These are phyloP conservation scores for Lobophora halterata DNA, from an alignment of 2,888 invertebrate species.

Conservation along the genomic window DNA sequence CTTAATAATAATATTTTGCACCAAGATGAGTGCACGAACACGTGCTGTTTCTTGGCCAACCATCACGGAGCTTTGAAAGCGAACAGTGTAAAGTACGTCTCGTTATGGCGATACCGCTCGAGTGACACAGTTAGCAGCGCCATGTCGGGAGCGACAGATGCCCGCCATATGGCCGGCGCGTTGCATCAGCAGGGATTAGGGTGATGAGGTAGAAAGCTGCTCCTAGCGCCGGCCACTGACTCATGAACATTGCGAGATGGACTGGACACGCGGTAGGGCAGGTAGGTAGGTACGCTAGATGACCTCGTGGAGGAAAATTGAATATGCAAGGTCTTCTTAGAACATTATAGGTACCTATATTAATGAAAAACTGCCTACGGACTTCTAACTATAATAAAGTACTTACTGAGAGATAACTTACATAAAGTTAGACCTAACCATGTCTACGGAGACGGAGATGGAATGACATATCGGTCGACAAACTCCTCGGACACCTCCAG, in stretches of 20 bases:
- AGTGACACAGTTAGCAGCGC: slow-evolving; percentile 29
- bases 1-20: too few species aligned
- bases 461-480: slow-evolving; percentile 45
- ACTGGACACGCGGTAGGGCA: too few species aligned
- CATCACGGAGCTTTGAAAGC: slow-evolving; percentile 12
- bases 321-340: too few species aligned
- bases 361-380: not conserved
- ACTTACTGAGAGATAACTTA: too few species aligned
- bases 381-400: too few species aligned
- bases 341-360: not conserved
- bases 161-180: slow-evolving; percentile 36
- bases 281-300: too few species aligned
- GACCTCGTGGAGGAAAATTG: too few species aligned
- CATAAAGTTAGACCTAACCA: too few species aligned
- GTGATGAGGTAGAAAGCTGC: slow-evolving; percentile 13
- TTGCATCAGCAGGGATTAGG: slow-evolving; percentile 18
- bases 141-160: slow-evolving; percentile 33
- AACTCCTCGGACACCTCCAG: slow-evolving; percentile 54
- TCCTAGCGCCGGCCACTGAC: slow-evolving; percentile 2
- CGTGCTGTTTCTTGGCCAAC: slow-evolving; percentile 12
- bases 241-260: too few species aligned
- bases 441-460: too few species aligned
- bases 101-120: slow-evolving; percentile 28
- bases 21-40: too few species aligned
- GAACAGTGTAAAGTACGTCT: slow-evolving; percentile 14